Evolutionary conservation across 2,888 invertebrate species (phyloP), one percentile per base, ranked within the genome.

Genomic region (Ophion obscuratus): DNA sequence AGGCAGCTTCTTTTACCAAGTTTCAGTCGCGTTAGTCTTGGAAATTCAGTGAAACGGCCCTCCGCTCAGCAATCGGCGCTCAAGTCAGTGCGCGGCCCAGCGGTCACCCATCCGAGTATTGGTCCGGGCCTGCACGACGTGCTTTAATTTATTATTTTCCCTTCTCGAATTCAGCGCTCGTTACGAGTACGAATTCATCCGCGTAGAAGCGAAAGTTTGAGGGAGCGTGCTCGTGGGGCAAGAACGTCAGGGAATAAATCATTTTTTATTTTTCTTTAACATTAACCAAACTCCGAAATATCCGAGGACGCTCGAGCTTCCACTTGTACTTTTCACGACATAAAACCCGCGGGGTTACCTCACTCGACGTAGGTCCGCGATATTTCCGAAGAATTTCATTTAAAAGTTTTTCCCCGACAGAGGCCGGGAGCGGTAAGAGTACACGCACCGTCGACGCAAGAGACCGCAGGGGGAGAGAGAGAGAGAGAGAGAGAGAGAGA

Each of bases 331-430:
- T 84, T 66, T 57, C 57, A 64, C 66, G 62, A 53, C 67, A 70
- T 75, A 64, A 77, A 78, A 77, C 67, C 67, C 68, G 24, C 81
- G 64, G 64, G 68, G 76, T 53, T 73, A 57, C 57, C 66, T 81
- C 57, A 61, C 77, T 61, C 81, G 11, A 53, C 61, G 83, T 86
- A 87, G 84, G 79, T 88, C 81, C 87, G 76, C 86, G 88, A 89
- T 90, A 91, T 90, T 90, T 91, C 88, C 84, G 87, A 90, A 91
- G 91, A 92, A 92, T 92, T 92, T 91, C 89, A 92, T 91, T 91
- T 91, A 89, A 91, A 92, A 91, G 88, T 92, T 90, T 91, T 83
- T 77, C 67, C 81, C 66, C 47, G 64, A 66, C 53, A 77, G 70
- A 71, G 31, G 66, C 44, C 24, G 27, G 79, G 7, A 62, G 53